phyloP scores from a whole-genome alignment of 2,113 vertebrate genomes.

The Eretmochelys imbricata region DNA sequence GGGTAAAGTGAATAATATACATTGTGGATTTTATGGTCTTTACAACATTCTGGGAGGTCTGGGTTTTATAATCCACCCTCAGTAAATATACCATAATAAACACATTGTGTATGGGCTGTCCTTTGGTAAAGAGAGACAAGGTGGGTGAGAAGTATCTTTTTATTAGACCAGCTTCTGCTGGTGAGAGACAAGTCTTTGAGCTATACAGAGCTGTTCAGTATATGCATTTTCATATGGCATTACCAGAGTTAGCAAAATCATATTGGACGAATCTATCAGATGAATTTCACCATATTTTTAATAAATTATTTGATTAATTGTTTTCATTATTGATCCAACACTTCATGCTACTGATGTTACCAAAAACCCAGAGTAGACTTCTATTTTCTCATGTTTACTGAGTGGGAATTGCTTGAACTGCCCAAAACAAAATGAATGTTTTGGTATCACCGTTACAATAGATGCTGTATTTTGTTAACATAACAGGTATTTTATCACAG shows the following conservation, averaged over 20 bases:
- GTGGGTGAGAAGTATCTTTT: background rate
- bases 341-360: background rate
- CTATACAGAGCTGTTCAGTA: background rate
- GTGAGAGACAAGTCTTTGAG: background rate
- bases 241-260: background rate
- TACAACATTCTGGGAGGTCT: background rate
- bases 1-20: background rate
- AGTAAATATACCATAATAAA: background rate
- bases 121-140: background rate
- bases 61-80: background rate
- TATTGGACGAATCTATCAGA: background rate
- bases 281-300: background rate
- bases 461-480: background rate
- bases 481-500: background rate
- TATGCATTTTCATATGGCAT: background rate
- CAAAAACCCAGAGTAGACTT: background rate
- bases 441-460: background rate
- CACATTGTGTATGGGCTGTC: background rate
- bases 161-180: background rate
- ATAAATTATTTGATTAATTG: background rate
- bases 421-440: background rate
- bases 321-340: background rate
- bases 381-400: background rate
- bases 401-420: background rate
- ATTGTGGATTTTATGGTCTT: background rate